These are phyloP conservation scores for Trichoplusia ni DNA, from an alignment of 1,140 invertebrate species.

Conservation along the genomic window DNA sequence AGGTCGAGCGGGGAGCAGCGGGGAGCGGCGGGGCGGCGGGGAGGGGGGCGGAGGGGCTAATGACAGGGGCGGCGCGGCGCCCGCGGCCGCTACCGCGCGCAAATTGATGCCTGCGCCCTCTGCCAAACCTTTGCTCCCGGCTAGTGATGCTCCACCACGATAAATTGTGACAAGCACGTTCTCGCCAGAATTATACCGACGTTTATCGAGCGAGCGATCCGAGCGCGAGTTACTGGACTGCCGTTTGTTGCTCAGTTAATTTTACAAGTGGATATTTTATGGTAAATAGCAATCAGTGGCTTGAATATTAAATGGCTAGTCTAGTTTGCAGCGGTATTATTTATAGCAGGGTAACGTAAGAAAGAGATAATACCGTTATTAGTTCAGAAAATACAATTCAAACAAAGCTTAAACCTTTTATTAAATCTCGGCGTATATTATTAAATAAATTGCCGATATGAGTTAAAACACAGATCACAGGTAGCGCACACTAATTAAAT, in stretches of 20 bases:
- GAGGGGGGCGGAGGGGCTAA: conserved; percentile 60
- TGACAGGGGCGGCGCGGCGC: conserved; percentile 77
- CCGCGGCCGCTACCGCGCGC: conserved; percentile 75
- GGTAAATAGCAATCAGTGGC: conserved; percentile 6
- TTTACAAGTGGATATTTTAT: conserved; percentile 25
- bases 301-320: conserved; percentile 16
- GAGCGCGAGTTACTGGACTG: conserved; percentile 15
- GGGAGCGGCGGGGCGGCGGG: too few relatives aligned
- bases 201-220: conserved; percentile 22
- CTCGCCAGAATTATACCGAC: conserved; percentile 49
- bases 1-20: conserved; percentile 40
- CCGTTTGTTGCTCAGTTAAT: conserved; percentile 7
- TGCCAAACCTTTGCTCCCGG: conserved; percentile 77
- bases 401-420: not conserved
- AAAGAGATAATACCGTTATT: not conserved
- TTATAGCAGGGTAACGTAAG: conserved; percentile 2
- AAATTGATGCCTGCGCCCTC: conserved; percentile 80
- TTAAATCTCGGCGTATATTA: too few relatives aligned
- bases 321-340: not conserved
- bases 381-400: not conserved
- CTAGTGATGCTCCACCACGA: conserved; percentile 71
- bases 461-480: conserved; percentile 3
- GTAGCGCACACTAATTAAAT: conserved; percentile 6
- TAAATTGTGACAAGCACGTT: conserved; percentile 63
- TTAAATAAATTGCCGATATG: too few relatives aligned